Conservation (phyloP, 2,113 vertebrate genomes). For the Mus spicilegus region DNA sequence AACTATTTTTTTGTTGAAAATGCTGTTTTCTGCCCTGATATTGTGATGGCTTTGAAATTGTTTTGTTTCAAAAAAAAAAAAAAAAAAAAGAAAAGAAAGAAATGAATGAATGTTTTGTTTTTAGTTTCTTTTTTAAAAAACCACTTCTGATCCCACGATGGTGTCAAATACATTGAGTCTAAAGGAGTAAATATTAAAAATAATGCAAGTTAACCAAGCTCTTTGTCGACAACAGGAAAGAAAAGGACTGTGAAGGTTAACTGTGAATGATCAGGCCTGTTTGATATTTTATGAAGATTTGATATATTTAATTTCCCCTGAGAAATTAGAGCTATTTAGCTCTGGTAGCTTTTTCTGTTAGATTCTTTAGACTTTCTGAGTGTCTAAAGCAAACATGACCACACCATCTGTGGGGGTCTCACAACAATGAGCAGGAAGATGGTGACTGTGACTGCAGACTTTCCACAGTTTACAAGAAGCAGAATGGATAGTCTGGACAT, state of each 20-base stretch:
- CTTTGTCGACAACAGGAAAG: conserved; percentile 17
- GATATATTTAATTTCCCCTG: not conserved
- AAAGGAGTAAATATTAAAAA: conserved; percentile 73
- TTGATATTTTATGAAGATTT: conserved; percentile 19
- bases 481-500: not conserved
- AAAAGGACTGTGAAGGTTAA: not conserved
- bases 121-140: conserved; percentile 74
- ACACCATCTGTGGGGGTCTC: not conserved
- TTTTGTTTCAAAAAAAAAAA: not conserved
- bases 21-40: conserved; percentile 81
- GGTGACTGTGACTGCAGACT: not conserved
- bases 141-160: conserved; percentile 73
- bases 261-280: conserved; percentile 19
- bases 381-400: not conserved
- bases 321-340: conserved; percentile 16
- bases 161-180: conserved; percentile 52
- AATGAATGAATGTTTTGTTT: conserved; percentile 74
- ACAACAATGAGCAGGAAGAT: not conserved
- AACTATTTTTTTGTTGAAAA: conserved; percentile 84
- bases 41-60: conserved; percentile 77
- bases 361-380: conserved; percentile 11
- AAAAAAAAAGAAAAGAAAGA: too few relatives aligned
- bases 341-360: conserved; percentile 14
- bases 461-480: not conserved
- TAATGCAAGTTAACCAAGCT: conserved; percentile 55